A percentile compares a stretch with the other conserved stretches of the same genome.
phyloP scores from a whole-genome alignment of 2,888 invertebrate genomes.

The Unio delphinus region DNA sequence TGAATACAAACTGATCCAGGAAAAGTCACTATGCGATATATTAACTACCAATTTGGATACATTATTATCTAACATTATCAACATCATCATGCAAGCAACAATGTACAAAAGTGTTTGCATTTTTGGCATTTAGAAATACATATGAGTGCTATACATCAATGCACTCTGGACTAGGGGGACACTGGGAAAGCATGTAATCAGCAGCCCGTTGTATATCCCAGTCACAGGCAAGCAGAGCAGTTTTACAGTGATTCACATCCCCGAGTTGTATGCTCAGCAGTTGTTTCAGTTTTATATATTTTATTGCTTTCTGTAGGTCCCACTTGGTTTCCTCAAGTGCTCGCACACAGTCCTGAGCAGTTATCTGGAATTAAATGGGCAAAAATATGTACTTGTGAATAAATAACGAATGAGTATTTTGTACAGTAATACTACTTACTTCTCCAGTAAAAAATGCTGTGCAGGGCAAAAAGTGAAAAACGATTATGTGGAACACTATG shows the following conservation, averaged over 20 bases:
- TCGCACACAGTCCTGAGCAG: slow-evolving; percentile 82
- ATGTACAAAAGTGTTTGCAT: not conserved
- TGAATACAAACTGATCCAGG: too few species aligned
- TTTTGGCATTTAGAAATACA: not conserved
- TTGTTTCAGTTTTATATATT: slow-evolving; percentile 81
- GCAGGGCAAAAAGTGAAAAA: not conserved
- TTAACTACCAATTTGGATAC: not conserved
- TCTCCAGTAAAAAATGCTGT: not conserved
- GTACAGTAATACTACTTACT: too few species aligned
- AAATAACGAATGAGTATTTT: too few species aligned
- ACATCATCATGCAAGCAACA: not conserved
- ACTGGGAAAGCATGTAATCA: slow-evolving; percentile 73
- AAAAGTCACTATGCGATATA: slow-evolving; percentile 26
- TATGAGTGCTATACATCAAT: slow-evolving; percentile 48
- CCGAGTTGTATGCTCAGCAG: slow-evolving; percentile 67
- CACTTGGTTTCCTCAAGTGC: slow-evolving; percentile 88
- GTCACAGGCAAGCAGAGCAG: slow-evolving; percentile 77
- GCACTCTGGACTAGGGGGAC: slow-evolving; percentile 57
- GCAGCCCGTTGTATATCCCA: slow-evolving; percentile 82
- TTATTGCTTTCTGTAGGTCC: slow-evolving; percentile 92
- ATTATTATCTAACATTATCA: not conserved
- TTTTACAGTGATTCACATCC: slow-evolving; percentile 67
- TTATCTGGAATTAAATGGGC: slow-evolving; percentile 54
- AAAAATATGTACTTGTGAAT: too few species aligned
- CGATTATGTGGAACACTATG: too few species aligned